Conservation (phyloP, 2,888 invertebrate species). For the Lysandra bellargus region DNA sequence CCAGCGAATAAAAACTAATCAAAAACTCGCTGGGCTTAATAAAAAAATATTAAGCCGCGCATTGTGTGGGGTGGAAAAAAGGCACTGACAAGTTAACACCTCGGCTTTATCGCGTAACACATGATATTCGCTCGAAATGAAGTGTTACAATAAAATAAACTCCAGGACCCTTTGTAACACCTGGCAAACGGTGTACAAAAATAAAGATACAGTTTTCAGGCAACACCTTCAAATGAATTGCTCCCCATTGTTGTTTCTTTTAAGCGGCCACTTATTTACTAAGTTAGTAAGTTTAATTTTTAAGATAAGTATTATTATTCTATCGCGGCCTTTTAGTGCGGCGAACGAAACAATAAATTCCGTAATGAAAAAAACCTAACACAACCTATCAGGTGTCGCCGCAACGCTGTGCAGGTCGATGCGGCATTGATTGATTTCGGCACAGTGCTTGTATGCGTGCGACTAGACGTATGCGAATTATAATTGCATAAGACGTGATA, state of each 20-base stretch:
- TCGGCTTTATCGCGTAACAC: conserved; percentile 48
- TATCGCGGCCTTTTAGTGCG: too few species aligned
- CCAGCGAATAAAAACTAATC: conserved; percentile 28
- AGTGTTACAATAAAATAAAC: conserved; percentile 46
- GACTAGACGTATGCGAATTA: too few species aligned
- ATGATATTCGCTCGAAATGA: conserved; percentile 45
- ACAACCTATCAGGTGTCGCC: too few species aligned
- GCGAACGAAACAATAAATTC: too few species aligned
- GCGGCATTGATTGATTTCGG: too few species aligned
- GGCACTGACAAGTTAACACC: conserved; percentile 43
- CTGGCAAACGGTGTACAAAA: background rate
- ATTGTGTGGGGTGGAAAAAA: conserved; percentile 31
- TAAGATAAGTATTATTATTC: too few species aligned
- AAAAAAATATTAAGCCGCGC: conserved; percentile 26
- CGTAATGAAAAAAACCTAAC: too few species aligned
- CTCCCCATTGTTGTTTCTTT: background rate
- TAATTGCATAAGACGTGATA: too few species aligned
- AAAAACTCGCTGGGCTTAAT: conserved; percentile 17
- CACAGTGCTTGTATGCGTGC: too few species aligned
- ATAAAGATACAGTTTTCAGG: conserved; percentile 5
- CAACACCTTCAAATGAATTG: background rate
- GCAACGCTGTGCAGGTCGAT: too few species aligned
- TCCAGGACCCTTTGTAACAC: conserved; percentile 39
- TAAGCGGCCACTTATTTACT: background rate
- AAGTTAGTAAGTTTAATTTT: background rate